These are phyloP conservation scores for Leucopsar rothschildi DNA, from an alignment of 2,113 vertebrate species.

Conservation along the genomic window DNA sequence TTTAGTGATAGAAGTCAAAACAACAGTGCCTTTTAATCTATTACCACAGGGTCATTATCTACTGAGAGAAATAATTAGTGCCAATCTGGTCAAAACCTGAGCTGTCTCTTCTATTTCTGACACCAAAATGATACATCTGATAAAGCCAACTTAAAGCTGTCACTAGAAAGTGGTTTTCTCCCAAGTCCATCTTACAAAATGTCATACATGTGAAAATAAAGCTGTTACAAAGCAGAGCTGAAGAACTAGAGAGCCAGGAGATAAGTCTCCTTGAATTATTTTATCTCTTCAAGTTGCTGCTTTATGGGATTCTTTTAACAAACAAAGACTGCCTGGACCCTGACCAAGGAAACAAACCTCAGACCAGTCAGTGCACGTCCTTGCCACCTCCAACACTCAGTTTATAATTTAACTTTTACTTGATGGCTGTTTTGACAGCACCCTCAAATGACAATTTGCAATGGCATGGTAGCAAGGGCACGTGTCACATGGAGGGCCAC, in stretches of 20 bases:
- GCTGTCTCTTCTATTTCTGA: neutral
- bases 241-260: neutral
- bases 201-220: neutral
- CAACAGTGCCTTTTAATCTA: neutral
- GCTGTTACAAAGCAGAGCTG: neutral
- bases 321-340: neutral
- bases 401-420: neutral
- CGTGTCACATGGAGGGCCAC: accelerated
- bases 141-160: neutral
- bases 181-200: neutral
- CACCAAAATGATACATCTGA: neutral
- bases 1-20: neutral
- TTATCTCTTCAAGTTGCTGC: neutral
- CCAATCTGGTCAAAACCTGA: neutral
- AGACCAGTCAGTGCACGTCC: neutral
- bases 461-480: neutral
- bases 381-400: neutral
- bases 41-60: neutral
- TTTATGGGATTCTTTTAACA: neutral
- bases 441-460: neutral
- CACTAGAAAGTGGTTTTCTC: neutral
- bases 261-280: neutral
- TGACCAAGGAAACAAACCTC: neutral
- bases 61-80: neutral
- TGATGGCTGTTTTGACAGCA: neutral